Percentiles rank a stretch among this genome's conserved stretches.
Evolutionary conservation across 2,797 vertebrate genomes (phyloP).

Genomic region (Platalea minor): DNA sequence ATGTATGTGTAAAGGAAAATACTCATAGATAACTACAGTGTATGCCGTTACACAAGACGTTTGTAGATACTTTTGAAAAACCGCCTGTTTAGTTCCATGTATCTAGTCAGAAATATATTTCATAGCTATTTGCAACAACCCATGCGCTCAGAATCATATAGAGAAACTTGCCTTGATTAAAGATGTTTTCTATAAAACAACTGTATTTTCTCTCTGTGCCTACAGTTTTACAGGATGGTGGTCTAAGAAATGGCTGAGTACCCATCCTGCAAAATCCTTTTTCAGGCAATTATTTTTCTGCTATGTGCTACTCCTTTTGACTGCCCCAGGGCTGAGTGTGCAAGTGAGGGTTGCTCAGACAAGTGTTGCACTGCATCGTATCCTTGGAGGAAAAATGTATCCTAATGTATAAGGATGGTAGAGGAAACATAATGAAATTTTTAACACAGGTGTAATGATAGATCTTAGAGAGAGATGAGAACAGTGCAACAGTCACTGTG

Average conservation of each 20-base stretch:
- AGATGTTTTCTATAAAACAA: not conserved
- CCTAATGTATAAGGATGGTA: not conserved
- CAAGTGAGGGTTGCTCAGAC: not conserved
- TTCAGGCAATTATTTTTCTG: not conserved
- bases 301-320: not conserved
- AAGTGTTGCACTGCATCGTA: not conserved
- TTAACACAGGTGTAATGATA: not conserved
- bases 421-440: not conserved
- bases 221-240: not conserved
- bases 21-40: not conserved
- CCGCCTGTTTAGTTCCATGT: not conserved
- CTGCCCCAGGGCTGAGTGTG: not conserved
- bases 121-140: not conserved
- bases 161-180: not conserved
- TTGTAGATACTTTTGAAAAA: not conserved
- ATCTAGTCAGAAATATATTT: not conserved
- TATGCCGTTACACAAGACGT: rapidly evolving
- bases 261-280: not conserved
- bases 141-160: rapidly evolving
- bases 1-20: not conserved
- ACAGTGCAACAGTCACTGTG: not conserved
- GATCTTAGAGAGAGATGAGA: not conserved
- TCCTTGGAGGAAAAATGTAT: not conserved
- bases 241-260: not conserved
- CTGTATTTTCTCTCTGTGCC: not conserved